A percentile compares a stretch with the other conserved stretches of the same genome.
Conservation (phyloP, 1,140 invertebrate species). For the Leptinotarsa defecta region DNA sequence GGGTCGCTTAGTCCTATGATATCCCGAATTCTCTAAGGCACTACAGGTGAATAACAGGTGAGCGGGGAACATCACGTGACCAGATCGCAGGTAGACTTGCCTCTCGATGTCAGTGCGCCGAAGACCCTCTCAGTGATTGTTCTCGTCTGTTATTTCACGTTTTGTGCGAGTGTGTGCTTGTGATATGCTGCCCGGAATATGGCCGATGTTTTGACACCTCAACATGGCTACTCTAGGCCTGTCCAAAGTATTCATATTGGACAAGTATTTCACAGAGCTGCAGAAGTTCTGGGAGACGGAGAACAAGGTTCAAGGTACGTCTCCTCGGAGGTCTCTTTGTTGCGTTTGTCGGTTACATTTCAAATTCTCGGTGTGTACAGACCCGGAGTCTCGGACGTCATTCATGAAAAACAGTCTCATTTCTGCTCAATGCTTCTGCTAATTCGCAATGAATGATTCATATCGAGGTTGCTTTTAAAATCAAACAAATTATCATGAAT, state of each 20-base stretch:
- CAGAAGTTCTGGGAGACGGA: slow-evolving; percentile 97
- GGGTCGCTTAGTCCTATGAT: slow-evolving; percentile 27
- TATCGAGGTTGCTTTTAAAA: background rate
- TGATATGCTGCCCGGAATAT: slow-evolving; percentile 48
- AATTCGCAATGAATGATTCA: background rate
- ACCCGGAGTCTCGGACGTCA: no score
- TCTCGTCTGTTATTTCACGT: slow-evolving; percentile 29
- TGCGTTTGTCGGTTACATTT: slow-evolving; percentile 3
- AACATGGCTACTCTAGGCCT: slow-evolving; percentile 88
- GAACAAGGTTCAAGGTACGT: slow-evolving; percentile 90
- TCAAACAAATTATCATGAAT: slow-evolving; percentile 6
- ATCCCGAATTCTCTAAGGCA: slow-evolving; percentile 37
- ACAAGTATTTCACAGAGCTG: slow-evolving; percentile 95
- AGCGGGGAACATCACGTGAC: slow-evolving; percentile 45
- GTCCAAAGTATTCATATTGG: slow-evolving; percentile 95
- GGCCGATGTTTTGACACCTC: slow-evolving; percentile 44
- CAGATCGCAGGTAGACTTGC: slow-evolving; percentile 44
- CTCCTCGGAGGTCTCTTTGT: slow-evolving; percentile 13
- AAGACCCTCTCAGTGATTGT: slow-evolving; percentile 30
- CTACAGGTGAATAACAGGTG: slow-evolving; percentile 44
- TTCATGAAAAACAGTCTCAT: no score
- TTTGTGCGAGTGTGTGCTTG: slow-evolving; percentile 29
- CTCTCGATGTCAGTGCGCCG: slow-evolving; percentile 37
- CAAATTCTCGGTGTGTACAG: background rate
- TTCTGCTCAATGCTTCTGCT: no score